Percentiles rank a stretch among this genome's conserved stretches.
phyloP scores from a whole-genome alignment of 2,113 vertebrate species.

The Melanerpes formicivorus region DNA sequence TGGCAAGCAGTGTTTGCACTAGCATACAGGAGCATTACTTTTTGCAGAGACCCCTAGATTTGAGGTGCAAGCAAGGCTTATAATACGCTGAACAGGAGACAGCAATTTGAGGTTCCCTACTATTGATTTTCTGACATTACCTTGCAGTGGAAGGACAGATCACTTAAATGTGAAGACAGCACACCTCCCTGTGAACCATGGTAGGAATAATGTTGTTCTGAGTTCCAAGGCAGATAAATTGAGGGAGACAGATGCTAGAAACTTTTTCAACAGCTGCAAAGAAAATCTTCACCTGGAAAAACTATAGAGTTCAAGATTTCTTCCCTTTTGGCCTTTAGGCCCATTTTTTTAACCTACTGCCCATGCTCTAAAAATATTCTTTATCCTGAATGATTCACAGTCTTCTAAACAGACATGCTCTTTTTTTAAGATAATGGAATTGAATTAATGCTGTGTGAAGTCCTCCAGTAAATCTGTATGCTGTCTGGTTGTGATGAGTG shows the following conservation, averaged over 20 bases:
- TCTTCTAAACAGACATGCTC: not conserved
- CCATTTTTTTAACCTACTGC: not conserved
- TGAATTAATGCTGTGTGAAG: not conserved
- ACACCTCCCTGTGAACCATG: not conserved
- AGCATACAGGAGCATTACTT: not conserved
- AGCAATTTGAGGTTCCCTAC: not conserved
- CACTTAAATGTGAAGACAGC: not conserved
- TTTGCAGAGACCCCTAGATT: not conserved
- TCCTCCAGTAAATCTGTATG: not conserved
- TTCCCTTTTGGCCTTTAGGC: not conserved
- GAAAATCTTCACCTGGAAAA: not conserved
- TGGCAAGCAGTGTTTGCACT: not conserved
- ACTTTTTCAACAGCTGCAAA: not conserved
- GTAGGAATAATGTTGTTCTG: not conserved
- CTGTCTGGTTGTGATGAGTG: rapidly evolving
- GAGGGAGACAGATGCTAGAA: not conserved
- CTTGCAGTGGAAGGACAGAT: not conserved
- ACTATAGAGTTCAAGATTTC: not conserved
- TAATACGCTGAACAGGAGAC: not conserved
- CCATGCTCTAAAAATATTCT: not conserved
- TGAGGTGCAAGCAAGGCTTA: not conserved
- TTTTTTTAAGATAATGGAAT: not conserved
- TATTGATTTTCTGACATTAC: not conserved
- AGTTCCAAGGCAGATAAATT: not conserved
- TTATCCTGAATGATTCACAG: not conserved